Evolutionary conservation across 1,140 invertebrate species (phyloP), one percentile per base, ranked within the genome.

Genomic region (Drosophila chauvacae): DNA sequence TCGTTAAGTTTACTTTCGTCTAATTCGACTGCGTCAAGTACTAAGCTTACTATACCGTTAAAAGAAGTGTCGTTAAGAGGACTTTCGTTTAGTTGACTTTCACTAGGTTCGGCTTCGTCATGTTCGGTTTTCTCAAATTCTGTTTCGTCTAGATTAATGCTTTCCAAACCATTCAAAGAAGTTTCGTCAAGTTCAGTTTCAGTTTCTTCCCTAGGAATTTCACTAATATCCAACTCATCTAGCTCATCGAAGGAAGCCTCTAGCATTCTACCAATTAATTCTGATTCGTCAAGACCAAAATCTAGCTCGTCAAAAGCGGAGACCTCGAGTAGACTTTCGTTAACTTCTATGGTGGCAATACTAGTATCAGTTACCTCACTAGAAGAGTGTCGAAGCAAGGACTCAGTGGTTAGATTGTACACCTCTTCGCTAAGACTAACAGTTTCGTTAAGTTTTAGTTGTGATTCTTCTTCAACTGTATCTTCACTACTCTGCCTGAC

Each of bases 401-500:
- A 37, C n/a, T 83, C 80, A 11, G 50, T 85, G 1, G 58, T 48
- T 9, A 85, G 2, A 20, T 74, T 64, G 37, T 74, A 75, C 3
- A 74, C 70, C 42, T 75, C 72, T 37, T 63, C 26, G 37, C 69
- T 74, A 20, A 74, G 33, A 37, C 70, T 74, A 35, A 71, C 18
- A 57, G 47, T 37, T 44, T 57, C 68, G 53, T 77, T 50, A 11
- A 81, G 44, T 23, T 77, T 59, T 28, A 48, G 3, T 23, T 58
- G 26, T 3, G 20, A 10, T 14, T 58, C 51, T 33, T 69, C 73
- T 13, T 56, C 51, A 11, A 69, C 37, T 48, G 42, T 59, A 2
- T 68, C 44, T 33, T 45, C 35, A 26, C 66, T 55, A 37, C 58
- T 37, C 63, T 66, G 20, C 14, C 42, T 65, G 2, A 16, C 4